Conservation (phyloP, 2,113 vertebrate species). For the Eptesicus fuscus region DNA sequence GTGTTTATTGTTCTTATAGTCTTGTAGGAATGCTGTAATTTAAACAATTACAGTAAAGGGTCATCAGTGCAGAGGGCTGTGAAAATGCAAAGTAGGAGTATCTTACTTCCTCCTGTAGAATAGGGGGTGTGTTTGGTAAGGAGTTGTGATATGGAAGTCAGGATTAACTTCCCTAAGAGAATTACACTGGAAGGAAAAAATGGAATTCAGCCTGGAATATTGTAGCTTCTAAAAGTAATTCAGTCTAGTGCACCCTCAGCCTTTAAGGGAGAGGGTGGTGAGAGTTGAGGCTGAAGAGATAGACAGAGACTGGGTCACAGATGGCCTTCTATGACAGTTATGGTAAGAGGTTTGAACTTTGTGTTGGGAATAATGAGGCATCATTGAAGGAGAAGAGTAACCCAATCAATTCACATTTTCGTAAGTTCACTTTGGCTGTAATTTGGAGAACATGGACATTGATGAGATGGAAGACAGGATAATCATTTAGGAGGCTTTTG, state of each 20-base stretch:
- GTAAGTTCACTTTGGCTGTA: background rate
- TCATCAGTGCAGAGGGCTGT: background rate
- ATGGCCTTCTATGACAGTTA: background rate
- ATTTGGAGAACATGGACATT: background rate
- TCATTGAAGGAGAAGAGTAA: background rate
- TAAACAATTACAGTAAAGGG: background rate
- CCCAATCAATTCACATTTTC: background rate
- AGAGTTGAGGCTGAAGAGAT: background rate
- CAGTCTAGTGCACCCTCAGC: background rate
- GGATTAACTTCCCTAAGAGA: background rate
- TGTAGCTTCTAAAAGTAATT: background rate
- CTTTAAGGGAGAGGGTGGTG: background rate
- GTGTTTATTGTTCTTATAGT: background rate
- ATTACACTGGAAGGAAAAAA: background rate
- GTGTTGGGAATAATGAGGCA: background rate
- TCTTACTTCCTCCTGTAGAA: background rate
- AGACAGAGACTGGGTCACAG: background rate
- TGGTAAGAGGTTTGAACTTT: background rate
- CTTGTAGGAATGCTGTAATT: background rate
- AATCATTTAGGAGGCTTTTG: background rate
- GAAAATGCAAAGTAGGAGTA: background rate
- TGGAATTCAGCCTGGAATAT: background rate
- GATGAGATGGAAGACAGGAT: background rate
- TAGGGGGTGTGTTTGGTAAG: background rate
- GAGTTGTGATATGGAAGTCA: too few species aligned